phyloP scores from a whole-genome alignment of 2,888 invertebrate genomes.

The Norana najaformis region DNA sequence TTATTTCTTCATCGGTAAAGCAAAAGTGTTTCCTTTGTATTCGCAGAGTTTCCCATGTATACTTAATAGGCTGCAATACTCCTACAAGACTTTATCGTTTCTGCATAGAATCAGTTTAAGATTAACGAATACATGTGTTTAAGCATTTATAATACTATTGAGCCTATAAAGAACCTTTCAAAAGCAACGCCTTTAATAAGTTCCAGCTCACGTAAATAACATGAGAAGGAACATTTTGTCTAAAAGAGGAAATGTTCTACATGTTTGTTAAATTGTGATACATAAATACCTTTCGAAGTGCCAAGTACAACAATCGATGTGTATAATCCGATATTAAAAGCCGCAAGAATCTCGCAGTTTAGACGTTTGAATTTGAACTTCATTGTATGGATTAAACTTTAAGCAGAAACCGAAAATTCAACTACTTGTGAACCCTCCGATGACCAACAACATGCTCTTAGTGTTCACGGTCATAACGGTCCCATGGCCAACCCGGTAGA shows the following conservation, averaged over 20 bases:
- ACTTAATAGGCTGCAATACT: too few species aligned
- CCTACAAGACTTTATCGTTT: too few species aligned
- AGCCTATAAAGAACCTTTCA: not conserved
- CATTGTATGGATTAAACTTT: not conserved
- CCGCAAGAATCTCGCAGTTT: not conserved
- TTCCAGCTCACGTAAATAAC: not conserved
- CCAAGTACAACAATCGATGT: not conserved
- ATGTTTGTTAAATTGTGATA: too few species aligned
- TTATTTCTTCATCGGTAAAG: too few species aligned
- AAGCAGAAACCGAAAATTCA: not conserved
- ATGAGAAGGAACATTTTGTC: too few species aligned
- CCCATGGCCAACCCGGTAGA: not conserved
- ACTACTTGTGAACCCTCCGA: not conserved
- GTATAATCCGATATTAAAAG: not conserved
- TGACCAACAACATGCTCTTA: not conserved
- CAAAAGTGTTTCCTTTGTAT: too few species aligned
- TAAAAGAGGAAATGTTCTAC: too few species aligned
- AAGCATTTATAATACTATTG: too few species aligned
- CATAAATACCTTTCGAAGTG: not conserved
- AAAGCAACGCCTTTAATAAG: not conserved
- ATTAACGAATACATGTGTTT: too few species aligned
- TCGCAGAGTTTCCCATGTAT: too few species aligned
- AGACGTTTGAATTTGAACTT: not conserved
- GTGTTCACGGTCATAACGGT: not conserved
- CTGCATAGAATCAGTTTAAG: too few species aligned